Evolutionary conservation across 2,888 invertebrate species (phyloP).

Genomic region (Eupithecia inturbata): DNA sequence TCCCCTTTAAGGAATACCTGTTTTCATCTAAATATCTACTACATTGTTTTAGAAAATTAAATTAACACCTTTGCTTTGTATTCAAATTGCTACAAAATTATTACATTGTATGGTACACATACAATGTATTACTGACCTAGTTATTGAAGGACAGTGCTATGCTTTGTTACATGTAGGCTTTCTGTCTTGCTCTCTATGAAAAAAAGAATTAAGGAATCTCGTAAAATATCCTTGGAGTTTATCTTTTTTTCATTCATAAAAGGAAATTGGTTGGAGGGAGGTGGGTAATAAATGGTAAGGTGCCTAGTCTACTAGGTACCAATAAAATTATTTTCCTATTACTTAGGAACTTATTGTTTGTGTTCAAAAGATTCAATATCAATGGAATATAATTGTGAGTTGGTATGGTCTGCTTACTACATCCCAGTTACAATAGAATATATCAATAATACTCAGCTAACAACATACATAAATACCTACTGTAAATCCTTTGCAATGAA

Average conservation of each 20-base stretch:
- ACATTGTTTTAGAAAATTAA: background rate
- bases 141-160: conserved; percentile 20
- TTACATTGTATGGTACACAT: background rate
- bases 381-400: background rate
- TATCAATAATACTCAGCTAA: conserved; percentile 30
- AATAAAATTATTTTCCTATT: background rate
- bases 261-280: background rate
- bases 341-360: no score
- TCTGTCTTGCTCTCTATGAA: background rate
- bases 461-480: background rate
- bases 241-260: background rate
- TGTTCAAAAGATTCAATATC: background rate
- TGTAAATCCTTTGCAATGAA: conserved; percentile 8
- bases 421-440: conserved; percentile 18
- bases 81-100: background rate
- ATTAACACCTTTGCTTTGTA: background rate
- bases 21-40: background rate
- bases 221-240: background rate
- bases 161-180: conserved; percentile 6
- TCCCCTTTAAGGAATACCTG: no score
- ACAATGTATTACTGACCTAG: conserved; percentile 18
- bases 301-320: background rate
- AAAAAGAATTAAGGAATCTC: background rate
- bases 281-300: background rate
- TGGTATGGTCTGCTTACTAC: background rate